phyloP scores from a whole-genome alignment of 2,888 invertebrate genomes.

The Vesta saturnalis region DNA sequence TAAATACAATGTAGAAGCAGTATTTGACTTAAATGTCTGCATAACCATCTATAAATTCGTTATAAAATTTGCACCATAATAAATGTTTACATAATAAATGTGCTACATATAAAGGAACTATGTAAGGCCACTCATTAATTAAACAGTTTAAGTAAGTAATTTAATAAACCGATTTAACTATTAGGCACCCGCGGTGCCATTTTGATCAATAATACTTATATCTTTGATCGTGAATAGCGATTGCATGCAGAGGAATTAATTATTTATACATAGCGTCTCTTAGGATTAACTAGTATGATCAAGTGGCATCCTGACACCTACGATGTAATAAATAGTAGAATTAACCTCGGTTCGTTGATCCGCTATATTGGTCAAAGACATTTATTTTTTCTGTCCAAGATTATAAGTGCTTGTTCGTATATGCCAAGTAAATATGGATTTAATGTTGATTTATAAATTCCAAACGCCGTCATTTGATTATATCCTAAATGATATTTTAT shows the following conservation, averaged over 20 bases:
- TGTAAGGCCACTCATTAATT: background rate
- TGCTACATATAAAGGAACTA: background rate
- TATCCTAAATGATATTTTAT: conserved; percentile 25
- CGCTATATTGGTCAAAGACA: conserved; percentile 37
- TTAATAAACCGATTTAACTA: conserved; percentile 2
- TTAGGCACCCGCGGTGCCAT: conserved; percentile 10
- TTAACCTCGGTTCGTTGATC: conserved; percentile 38
- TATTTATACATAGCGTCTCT: conserved; percentile 22
- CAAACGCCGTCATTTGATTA: conserved; percentile 27
- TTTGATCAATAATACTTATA: conserved; percentile 24
- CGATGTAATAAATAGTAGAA: conserved; percentile 36
- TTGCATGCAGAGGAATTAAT: conserved; percentile 25
- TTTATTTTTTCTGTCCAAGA: conserved; percentile 34
- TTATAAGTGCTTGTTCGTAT: conserved; percentile 45
- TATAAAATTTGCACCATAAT: too few species aligned
- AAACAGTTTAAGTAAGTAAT: background rate
- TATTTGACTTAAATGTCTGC: too few species aligned
- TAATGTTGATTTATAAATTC: conserved; percentile 46
- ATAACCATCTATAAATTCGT: too few species aligned
- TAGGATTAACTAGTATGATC: conserved; percentile 33
- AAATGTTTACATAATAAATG: background rate
- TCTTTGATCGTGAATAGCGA: conserved; percentile 21
- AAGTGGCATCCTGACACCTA: conserved; percentile 34
- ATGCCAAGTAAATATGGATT: conserved; percentile 49
- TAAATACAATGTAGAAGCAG: too few species aligned